Percentiles rank a stretch among this genome's conserved stretches.
Evolutionary conservation across 2,888 invertebrate species (phyloP).

Genomic region (Masnerella sp.): DNA sequence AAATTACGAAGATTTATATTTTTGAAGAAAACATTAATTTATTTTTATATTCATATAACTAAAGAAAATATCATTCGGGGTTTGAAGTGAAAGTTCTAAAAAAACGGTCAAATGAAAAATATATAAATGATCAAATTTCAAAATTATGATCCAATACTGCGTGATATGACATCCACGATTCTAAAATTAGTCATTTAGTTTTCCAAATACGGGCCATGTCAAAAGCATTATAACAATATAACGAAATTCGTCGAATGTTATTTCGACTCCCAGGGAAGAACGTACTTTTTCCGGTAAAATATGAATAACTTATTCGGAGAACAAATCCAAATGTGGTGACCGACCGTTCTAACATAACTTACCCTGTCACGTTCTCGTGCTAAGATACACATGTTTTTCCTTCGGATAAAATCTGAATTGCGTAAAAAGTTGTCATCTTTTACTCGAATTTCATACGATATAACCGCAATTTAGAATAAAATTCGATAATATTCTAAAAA

Average conservation of each 20-base stretch:
- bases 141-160: background rate
- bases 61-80: no score
- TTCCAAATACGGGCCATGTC: background rate
- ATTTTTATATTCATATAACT: no score
- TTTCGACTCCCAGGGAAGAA: constrained; percentile 5
- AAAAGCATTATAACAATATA: background rate
- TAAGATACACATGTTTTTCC: constrained; percentile 36
- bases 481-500: no score
- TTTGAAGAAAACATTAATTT: no score
- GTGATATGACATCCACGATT: background rate
- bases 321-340: constrained; percentile 14
- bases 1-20: no score
- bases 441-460: no score
- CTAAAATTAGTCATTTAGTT: constrained; percentile 10
- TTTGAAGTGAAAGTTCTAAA: no score
- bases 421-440: background rate
- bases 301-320: constrained; percentile 18
- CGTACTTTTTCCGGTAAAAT: constrained; percentile 16
- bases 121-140: background rate
- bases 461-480: no score
- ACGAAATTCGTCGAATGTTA: constrained; percentile 14
- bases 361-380: constrained; percentile 39
- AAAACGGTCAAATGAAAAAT: no score
- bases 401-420: constrained; percentile 25
- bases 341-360: constrained; percentile 25